phyloP scores from a whole-genome alignment of 2,113 vertebrate genomes.

The Physeter macrocephalus region DNA sequence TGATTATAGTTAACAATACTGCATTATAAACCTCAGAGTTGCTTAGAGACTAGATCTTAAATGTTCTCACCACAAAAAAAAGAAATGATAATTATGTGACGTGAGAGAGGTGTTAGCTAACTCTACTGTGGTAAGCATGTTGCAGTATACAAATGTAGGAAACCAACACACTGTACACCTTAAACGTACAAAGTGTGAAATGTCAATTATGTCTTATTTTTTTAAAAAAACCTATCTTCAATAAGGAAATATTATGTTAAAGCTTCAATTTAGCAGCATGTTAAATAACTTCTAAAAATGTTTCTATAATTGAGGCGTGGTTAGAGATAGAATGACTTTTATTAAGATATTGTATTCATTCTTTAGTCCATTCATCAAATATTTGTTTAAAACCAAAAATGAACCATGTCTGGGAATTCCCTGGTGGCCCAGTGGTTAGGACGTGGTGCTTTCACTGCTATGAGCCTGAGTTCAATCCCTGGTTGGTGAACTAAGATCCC shows the following conservation, averaged over 20 bases:
- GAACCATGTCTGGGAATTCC: neutral
- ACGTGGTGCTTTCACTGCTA: neutral
- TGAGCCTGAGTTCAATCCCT: neutral
- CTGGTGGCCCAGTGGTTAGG: neutral
- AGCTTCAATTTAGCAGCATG: neutral
- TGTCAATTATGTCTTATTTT: neutral
- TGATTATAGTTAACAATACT: neutral
- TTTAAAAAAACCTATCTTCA: neutral
- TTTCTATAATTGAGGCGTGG: neutral
- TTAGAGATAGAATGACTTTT: neutral
- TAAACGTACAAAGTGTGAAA: neutral
- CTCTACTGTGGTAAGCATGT: neutral
- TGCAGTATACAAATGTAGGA: neutral
- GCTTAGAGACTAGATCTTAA: neutral
- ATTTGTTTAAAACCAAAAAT: conserved; percentile 6
- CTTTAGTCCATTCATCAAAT: neutral
- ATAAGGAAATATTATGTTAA: neutral
- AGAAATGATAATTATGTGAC: neutral
- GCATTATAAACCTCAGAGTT: neutral
- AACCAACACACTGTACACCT: neutral
- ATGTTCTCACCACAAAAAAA: neutral
- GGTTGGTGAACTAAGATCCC: neutral
- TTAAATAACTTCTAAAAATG: neutral
- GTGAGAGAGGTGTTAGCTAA: neutral
- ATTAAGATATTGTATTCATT: neutral